These are phyloP conservation scores for Drosophila takahashii DNA, from an alignment of 1,140 invertebrate genomes.

Conservation along the genomic window DNA sequence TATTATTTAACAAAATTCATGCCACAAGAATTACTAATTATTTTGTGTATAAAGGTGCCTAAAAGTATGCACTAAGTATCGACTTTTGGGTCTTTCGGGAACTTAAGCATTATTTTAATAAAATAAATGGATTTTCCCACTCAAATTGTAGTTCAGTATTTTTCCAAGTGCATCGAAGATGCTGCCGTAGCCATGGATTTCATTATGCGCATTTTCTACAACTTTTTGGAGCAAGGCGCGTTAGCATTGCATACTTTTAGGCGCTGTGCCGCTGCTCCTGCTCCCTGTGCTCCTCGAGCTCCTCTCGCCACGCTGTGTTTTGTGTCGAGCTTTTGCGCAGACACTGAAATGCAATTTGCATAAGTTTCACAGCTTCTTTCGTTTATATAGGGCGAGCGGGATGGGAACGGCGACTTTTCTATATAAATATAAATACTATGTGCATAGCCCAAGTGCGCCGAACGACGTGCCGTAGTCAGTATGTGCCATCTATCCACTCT, in stretches of 20 bases:
- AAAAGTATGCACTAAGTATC: too few relatives aligned
- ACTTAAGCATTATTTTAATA: background rate
- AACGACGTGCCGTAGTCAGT: constrained; percentile 46
- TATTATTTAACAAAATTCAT: too few relatives aligned
- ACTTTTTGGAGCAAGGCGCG: constrained; percentile 68
- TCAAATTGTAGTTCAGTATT: background rate
- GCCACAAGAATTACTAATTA: too few relatives aligned
- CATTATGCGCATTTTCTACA: constrained; percentile 81
- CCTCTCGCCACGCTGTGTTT: constrained; percentile 48
- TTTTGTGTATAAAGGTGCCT: too few relatives aligned
- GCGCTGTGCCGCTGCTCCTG: constrained; percentile 29
- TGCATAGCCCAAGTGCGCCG: constrained; percentile 71
- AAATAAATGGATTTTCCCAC: background rate
- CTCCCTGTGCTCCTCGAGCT: constrained; percentile 4
- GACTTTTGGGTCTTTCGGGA: background rate
- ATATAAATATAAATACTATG: constrained; percentile 83
- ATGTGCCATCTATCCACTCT: constrained; percentile 18
- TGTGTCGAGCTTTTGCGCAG: constrained; percentile 74
- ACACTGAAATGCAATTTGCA: constrained; percentile 83
- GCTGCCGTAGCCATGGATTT: constrained; percentile 71
- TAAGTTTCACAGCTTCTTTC: constrained; percentile 83
- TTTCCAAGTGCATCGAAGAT: constrained; percentile 6
- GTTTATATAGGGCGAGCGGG: constrained; percentile 63
- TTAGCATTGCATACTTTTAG: constrained; percentile 81
- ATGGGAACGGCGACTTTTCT: constrained; percentile 51